Evolutionary conservation across 2,113 vertebrate species (phyloP), one percentile per base, ranked within the genome.

Genomic region (Seriola rivoliana): DNA sequence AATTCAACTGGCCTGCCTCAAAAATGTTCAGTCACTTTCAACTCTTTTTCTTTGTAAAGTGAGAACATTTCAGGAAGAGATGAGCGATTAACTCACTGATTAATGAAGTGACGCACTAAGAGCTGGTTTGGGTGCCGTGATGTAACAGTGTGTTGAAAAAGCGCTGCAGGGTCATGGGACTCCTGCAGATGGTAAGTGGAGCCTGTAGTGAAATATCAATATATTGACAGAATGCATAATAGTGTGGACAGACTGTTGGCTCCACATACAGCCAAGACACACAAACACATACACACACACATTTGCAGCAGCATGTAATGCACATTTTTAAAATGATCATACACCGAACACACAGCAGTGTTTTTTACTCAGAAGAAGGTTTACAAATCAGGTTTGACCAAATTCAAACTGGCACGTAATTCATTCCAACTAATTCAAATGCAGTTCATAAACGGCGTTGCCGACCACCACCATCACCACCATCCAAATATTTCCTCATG

Each of bases 141-240:
- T 60, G 63, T 44, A 32, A 70, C 55, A 4, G 36, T 8, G 64
- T 58, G 74, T 48, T 64, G 29, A 14, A 42, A 11, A 55, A 9
- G 50, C 17, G 59, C 58, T 23, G 42, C 25, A 11, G 65, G 77
- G 46, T 54, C 68, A 46, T 21, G 44, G 54, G 63, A 38, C 71
- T 44, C 57, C 46, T 73, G 66, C 84, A 87, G 82, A 81, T 85
- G 81, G 64, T 38, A 3, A 23, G 57, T 29, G 25, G 21, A 40
- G 40, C 55, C 66, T 52, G 68, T 46, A 12, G 69, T 81, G 81
- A 85, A 86, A 86, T 13, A 72, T 88, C 86, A 85, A 88, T 88
- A 81, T 73, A 83, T 83, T 59, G 81, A 69, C 63, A 9, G 55
- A 52, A 70, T 32, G 21, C 8, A 48, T 17, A 44, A 59, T 36